Percentiles rank a stretch among this genome's conserved stretches.
phyloP scores from a whole-genome alignment of 2,113 vertebrate genomes.

The Patagioenas fasciata region DNA sequence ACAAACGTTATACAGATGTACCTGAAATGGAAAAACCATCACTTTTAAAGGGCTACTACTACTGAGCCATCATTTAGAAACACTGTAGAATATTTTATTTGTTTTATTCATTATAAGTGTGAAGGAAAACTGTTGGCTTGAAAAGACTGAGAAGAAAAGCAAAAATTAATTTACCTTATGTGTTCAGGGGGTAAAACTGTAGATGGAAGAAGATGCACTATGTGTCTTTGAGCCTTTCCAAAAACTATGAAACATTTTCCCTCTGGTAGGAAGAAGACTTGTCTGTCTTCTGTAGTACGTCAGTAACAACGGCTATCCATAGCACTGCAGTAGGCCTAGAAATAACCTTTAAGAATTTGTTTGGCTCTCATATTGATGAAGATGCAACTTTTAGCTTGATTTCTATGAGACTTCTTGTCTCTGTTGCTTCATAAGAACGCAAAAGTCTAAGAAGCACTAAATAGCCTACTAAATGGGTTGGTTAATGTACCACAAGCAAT shows the following conservation, averaged over 20 bases:
- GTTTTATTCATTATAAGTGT: neutral
- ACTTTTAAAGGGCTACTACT: neutral
- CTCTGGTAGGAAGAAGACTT: neutral
- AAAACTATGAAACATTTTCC: neutral
- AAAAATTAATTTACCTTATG: neutral
- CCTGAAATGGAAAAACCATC: conserved; percentile 33
- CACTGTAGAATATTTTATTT: conserved; percentile 1
- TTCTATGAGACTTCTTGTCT: neutral
- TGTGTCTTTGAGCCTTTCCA: neutral
- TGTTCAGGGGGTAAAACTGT: neutral
- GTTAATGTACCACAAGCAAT: neutral
- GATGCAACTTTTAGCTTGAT: neutral
- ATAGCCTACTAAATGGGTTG: neutral
- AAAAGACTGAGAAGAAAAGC: neutral
- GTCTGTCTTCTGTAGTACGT: neutral
- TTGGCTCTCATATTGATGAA: neutral
- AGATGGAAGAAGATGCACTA: neutral
- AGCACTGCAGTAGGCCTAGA: neutral
- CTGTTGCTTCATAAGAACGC: neutral
- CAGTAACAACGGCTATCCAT: neutral
- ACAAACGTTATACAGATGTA: conserved; percentile 11
- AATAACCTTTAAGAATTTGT: neutral
- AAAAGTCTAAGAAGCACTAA: neutral
- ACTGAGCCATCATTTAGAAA: conserved; percentile 17
- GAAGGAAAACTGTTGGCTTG: neutral